Evolutionary conservation across 2,797 vertebrate species (phyloP), one percentile per base, ranked within the genome.

Genomic region (Austrolebias charrua): DNA sequence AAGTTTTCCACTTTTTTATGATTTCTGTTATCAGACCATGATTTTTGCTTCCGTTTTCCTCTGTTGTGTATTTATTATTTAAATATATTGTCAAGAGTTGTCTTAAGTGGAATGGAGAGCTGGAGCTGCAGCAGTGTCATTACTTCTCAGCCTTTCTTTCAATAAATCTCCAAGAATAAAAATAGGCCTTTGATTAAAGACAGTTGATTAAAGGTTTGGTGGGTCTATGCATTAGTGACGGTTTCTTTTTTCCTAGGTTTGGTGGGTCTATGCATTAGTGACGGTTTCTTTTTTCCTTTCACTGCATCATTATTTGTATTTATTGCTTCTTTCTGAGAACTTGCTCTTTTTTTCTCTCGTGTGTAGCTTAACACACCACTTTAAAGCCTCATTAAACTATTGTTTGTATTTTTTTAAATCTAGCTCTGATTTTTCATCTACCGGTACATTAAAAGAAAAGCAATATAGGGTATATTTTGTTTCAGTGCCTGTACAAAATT

Each of bases 141-240:
- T 60, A 50, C 45, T 58, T 66, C 29, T 75, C 56, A 71, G 46
- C 66, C 20, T 18, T 18, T 16, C 46, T 78, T 69, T 48, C 60
- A 69, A 75, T 78, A 59, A 70, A 76, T 80, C 47, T 65, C 42
- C 52, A 40, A 55, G 53, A 58, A 52, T 79, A 61, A 83, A 77
- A 78, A 75, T 71, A 68, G 61, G 54, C 61, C 71, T 78, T 75
- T 82, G 86, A 87, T 86, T 79, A 83, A 86, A 89, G 62, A 64
- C 69, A 48, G 49, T 40, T 83, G 70, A 82, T 83, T 73, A 84
- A 79, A 80, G 69, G 60, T 71, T 73, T 69, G 47, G 53, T 56
- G 46, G 40, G 42, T 65, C 60, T 78, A 66, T 74, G 68, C 61
- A 60, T 65, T 62, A 48, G 53, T 55, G 65, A 54, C 55, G 29